A percentile compares a stretch with the other conserved stretches of the same genome.
These are phyloP conservation scores for Drosophila rhopaloa DNA, from an alignment of 1,140 invertebrate genomes.

Conservation along the genomic window DNA sequence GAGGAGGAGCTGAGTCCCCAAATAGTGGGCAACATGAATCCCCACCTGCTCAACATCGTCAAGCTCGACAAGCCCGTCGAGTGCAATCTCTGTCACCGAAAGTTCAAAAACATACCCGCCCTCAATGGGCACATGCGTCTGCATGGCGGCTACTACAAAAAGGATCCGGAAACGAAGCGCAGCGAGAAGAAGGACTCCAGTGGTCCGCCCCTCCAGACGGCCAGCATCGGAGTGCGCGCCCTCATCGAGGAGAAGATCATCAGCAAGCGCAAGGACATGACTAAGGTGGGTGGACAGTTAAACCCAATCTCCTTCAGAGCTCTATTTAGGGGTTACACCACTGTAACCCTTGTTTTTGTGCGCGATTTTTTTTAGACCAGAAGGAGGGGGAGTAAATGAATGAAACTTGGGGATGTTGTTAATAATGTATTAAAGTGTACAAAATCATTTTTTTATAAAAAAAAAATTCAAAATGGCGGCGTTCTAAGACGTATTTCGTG, in stretches of 20 bases:
- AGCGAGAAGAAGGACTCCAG: slow-evolving; percentile 92
- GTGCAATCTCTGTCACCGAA: slow-evolving; percentile 96
- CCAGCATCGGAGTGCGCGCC: slow-evolving; percentile 93
- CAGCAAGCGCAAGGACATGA: slow-evolving; percentile 87
- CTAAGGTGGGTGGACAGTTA: slow-evolving; percentile 55
- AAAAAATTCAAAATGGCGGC: no score
- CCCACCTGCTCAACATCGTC: slow-evolving; percentile 84
- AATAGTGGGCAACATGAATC: slow-evolving; percentile 81
- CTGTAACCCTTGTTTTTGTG: no score
- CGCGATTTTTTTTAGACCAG: no score
- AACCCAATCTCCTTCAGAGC: background rate
- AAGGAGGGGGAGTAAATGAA: no score
- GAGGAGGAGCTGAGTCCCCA: slow-evolving; percentile 81
- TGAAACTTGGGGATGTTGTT: no score
- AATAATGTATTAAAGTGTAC: no score
- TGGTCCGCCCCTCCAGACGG: slow-evolving; percentile 93
- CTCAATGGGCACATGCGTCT: slow-evolving; percentile 98
- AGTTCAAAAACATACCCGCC: slow-evolving; percentile 98
- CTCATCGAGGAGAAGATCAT: slow-evolving; percentile 97
- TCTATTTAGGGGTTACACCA: no score
- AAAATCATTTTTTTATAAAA: no score
- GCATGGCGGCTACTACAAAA: slow-evolving; percentile 98
- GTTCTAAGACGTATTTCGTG: no score
- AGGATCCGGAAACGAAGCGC: slow-evolving; percentile 95
- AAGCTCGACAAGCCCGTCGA: slow-evolving; percentile 92